A percentile compares a stretch with the other conserved stretches of the same genome.
Evolutionary conservation across 2,113 vertebrate genomes (phyloP).

Genomic region (Nyctereutes procyonoides): DNA sequence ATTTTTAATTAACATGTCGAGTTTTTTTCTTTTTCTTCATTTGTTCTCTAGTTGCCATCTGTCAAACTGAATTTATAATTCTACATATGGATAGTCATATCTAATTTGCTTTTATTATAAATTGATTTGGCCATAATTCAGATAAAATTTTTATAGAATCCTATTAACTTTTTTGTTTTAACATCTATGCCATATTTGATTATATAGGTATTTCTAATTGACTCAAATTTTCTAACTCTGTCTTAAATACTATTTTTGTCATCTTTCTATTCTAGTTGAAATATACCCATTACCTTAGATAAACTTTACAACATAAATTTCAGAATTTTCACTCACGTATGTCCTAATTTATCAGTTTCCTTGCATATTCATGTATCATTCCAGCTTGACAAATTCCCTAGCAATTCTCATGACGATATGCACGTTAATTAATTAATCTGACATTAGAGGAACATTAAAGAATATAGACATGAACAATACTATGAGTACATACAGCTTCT

Average conservation of each 20-base stretch:
- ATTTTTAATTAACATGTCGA: not conserved
- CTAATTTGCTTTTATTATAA: conserved; percentile 23
- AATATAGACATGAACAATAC: not conserved
- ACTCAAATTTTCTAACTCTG: not conserved
- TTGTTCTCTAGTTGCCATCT: conserved; percentile 19
- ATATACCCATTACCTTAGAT: not conserved
- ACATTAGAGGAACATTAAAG: not conserved
- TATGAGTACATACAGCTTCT: not conserved
- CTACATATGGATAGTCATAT: not conserved
- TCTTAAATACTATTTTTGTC: not conserved
- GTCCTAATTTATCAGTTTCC: not conserved
- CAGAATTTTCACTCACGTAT: not conserved
- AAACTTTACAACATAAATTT: not conserved
- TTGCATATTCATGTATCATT: not conserved
- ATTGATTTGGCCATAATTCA: conserved; percentile 23
- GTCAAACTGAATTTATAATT: not conserved
- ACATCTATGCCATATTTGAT: not conserved
- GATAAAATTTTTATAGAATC: not conserved
- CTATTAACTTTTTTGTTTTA: conserved; percentile 23
- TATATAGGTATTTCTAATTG: conserved; percentile 1
- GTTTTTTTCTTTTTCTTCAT: not conserved
- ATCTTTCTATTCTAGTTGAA: not conserved
- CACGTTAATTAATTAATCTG: not conserved
- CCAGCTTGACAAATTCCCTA: not conserved
- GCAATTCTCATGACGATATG: not conserved